phyloP scores from a whole-genome alignment of 2,888 invertebrate species.

The Scaptomyza flava region DNA sequence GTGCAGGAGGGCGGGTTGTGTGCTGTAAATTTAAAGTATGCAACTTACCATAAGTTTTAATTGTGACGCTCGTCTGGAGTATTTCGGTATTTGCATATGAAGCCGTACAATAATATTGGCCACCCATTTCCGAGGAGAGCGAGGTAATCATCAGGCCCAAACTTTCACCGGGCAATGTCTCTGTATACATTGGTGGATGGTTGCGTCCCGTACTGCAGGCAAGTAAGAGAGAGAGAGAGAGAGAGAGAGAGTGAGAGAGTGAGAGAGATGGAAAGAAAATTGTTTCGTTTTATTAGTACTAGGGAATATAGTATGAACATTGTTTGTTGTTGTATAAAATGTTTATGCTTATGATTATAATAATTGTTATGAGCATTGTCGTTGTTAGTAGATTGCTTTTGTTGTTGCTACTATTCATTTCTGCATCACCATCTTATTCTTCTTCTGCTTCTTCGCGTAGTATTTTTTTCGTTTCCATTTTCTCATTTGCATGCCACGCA shows the following conservation, averaged over 20 bases:
- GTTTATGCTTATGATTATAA: constrained; percentile 62
- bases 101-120: constrained; percentile 93
- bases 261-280: constrained; percentile 24
- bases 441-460: not conserved
- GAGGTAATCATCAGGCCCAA: constrained; percentile 90
- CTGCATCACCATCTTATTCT: not conserved
- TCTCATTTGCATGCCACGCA: constrained; percentile 62
- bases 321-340: constrained; percentile 41
- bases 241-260: constrained; percentile 5
- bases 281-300: constrained; percentile 41
- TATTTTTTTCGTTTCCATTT: constrained; percentile 23
- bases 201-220: constrained; percentile 78
- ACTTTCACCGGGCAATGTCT: constrained; percentile 87
- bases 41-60: constrained; percentile 90
- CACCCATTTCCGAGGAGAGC: constrained; percentile 90
- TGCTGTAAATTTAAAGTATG: constrained; percentile 1
- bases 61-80: constrained; percentile 88
- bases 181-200: constrained; percentile 88
- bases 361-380: constrained; percentile 63
- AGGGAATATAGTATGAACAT: constrained; percentile 49
- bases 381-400: constrained; percentile 54
- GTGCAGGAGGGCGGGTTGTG: not conserved
- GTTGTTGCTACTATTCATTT: not conserved
- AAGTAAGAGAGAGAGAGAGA: not conserved
- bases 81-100: constrained; percentile 90